Base-by-base conservation (phyloP, 2,113 vertebrate species). In the Piliocolobus tephrosceles region DNA sequence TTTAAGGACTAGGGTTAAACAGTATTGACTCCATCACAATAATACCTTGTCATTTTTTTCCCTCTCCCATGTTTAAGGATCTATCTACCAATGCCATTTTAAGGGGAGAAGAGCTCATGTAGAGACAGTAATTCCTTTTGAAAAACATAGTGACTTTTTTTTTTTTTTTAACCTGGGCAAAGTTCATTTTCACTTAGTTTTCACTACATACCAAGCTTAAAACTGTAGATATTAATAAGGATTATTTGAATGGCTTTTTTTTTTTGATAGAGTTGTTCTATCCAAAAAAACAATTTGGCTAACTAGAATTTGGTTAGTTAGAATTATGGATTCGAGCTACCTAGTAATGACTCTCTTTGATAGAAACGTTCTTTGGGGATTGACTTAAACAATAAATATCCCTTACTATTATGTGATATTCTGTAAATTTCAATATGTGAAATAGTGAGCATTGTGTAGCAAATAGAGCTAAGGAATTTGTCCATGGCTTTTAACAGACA, bases 301-400 rank as follows among this genome's bases (percentile, higher is more conserved):
- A 57, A 55, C 55, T 20, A 58, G 20, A 85, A 89, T 91, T 92
- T 55, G 75, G 57, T 79, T 78, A 57, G 61, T 50, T 20, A 61
- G 23, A 85, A 89, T 91, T 92, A 72, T 32, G 38, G 25, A 61
- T 75, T 90, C 66, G 47, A 79, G 23, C 85, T 88, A 92, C 5
- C 5, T 25, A 58, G 3, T 47, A 40, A 81, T 22, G 47, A 84
- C 40, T 91, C 14, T 2, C 12, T 93, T 92, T 64, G 68, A 91
- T 78, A 47, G 58, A 94, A 92, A 57, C 13, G 38, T 55, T 52
- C 45, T 84, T 82, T 82, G 43, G 27, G 11, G 38, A 12, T 90
- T 38, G 83, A 92, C 85, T 91, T 86, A 45, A 76, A 95, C 94
- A 78, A 64, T 32, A 84, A 88, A 11, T 82, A 80, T 38, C 30